Percentiles rank a stretch among this genome's conserved stretches.
Conservation (phyloP, 2,888 invertebrate species). For the Deroplatys truncata region DNA sequence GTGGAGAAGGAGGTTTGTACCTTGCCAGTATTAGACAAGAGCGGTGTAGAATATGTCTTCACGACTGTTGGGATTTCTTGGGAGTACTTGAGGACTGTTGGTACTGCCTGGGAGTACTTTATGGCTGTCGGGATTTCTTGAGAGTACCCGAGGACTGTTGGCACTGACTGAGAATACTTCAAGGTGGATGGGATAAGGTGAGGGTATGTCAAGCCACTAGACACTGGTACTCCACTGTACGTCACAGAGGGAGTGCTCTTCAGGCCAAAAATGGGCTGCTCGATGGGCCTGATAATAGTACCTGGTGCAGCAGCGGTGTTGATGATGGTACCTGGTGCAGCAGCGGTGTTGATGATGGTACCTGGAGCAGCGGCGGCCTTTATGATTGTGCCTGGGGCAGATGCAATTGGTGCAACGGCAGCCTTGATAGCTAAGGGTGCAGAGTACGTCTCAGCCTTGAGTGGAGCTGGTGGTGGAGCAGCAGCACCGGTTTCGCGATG, state of each 20-base stretch:
- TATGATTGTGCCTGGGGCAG: constrained; percentile 7
- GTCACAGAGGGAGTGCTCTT: not conserved
- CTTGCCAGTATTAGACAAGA: not conserved
- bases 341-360: not conserved
- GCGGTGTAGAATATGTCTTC: not conserved
- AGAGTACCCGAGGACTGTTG: not conserved
- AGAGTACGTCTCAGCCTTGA: constrained; percentile 13
- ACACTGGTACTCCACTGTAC: not conserved
- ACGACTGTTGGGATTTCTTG: not conserved
- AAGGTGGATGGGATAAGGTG: not conserved
- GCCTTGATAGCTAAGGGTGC: not conserved
- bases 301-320: too few species aligned
- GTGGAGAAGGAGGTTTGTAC: constrained; percentile 10
- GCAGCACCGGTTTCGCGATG: constrained; percentile 18
- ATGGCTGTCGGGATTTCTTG: not conserved
- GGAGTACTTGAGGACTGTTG: not conserved
- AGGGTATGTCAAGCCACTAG: not conserved
- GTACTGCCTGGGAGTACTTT: not conserved
- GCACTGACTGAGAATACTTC: not conserved
- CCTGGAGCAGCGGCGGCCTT: constrained; percentile 22
- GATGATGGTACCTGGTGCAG: too few species aligned
- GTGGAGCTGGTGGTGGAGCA: constrained; percentile 14
- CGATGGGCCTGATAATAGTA: not conserved
- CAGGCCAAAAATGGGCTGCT: not conserved
- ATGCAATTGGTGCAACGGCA: not conserved